A percentile compares a stretch with the other conserved stretches of the same genome.
These are phyloP conservation scores for Sakesphorus luctuosus DNA, from an alignment of 2,113 vertebrate species.

Conservation along the genomic window DNA sequence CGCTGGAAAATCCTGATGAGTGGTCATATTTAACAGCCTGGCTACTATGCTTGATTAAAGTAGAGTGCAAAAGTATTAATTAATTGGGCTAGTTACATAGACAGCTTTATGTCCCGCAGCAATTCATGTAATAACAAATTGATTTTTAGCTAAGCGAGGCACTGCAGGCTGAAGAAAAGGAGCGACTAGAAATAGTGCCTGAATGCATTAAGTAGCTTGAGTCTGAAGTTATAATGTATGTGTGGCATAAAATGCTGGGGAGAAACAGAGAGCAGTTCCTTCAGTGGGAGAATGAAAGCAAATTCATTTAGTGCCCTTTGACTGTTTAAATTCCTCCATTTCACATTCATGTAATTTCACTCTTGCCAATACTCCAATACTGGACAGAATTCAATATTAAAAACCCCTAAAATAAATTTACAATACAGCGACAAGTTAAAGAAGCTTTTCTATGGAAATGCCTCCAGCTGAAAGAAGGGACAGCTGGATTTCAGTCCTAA, in stretches of 20 bases:
- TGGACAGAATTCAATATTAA: neutral
- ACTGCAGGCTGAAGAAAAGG: neutral
- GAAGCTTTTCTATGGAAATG: constrained; percentile 26
- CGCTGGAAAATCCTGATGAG: constrained; percentile 20
- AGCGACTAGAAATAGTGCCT: constrained; percentile 1
- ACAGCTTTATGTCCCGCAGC: constrained; percentile 53
- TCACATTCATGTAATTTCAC: neutral
- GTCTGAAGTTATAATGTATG: constrained; percentile 4
- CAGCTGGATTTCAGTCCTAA: constrained; percentile 17
- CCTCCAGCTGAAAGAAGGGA: constrained; percentile 16
- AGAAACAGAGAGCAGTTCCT: neutral
- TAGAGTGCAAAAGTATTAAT: constrained; percentile 46
- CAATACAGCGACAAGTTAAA: neutral
- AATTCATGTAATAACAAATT: constrained; percentile 67
- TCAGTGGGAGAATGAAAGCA: neutral
- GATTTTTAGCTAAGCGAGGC: constrained; percentile 39
- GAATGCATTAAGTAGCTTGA: constrained; percentile 4
- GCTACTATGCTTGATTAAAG: constrained; percentile 58
- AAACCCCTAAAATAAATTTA: constrained; percentile 17
- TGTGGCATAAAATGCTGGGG: constrained; percentile 5
- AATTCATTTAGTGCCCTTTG: constrained; percentile 42
- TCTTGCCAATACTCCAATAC: neutral
- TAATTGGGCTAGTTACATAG: constrained; percentile 42
- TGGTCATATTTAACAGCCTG: constrained; percentile 1
- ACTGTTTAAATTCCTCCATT: constrained; percentile 30